These are phyloP conservation scores for Lucifuga dentata DNA, from an alignment of 2,113 vertebrate species.

Conservation along the genomic window DNA sequence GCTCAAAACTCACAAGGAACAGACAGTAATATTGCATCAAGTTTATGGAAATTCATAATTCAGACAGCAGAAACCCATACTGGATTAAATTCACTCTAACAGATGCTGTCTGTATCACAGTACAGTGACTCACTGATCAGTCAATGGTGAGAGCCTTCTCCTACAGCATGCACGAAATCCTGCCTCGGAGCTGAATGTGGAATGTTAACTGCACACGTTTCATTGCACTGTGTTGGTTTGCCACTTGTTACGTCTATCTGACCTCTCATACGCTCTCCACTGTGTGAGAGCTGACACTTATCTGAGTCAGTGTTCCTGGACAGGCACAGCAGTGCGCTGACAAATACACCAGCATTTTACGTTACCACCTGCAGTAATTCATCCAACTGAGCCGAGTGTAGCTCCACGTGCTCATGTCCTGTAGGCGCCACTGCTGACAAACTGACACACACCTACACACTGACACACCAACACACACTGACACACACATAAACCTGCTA, in stretches of 20 bases:
- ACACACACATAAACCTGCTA: slow-evolving; percentile 53
- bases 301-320: slow-evolving; percentile 73
- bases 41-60: slow-evolving; percentile 67
- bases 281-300: slow-evolving; percentile 63
- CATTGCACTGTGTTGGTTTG: slow-evolving; percentile 55
- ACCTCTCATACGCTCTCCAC: slow-evolving; percentile 61
- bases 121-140: slow-evolving; percentile 73
- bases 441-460: slow-evolving; percentile 67
- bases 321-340: slow-evolving; percentile 51
- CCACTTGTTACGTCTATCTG: slow-evolving; percentile 63
- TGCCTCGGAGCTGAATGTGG: slow-evolving; percentile 66
- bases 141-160: slow-evolving; percentile 68
- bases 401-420: slow-evolving; percentile 51
- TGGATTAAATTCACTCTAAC: slow-evolving; percentile 66
- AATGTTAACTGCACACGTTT: slow-evolving; percentile 63
- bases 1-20: slow-evolving; percentile 35
- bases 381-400: slow-evolving; percentile 51
- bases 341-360: slow-evolving; percentile 62
- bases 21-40: slow-evolving; percentile 48
- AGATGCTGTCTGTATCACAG: slow-evolving; percentile 74
- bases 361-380: slow-evolving; percentile 60
- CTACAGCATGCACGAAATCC: slow-evolving; percentile 66
- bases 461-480: slow-evolving; percentile 51
- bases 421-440: slow-evolving; percentile 69
- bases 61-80: slow-evolving; percentile 56